Percentiles rank a stretch among this genome's conserved stretches.
phyloP scores from a whole-genome alignment of 2,113 vertebrate species.

The Pristiophorus japonicus region DNA sequence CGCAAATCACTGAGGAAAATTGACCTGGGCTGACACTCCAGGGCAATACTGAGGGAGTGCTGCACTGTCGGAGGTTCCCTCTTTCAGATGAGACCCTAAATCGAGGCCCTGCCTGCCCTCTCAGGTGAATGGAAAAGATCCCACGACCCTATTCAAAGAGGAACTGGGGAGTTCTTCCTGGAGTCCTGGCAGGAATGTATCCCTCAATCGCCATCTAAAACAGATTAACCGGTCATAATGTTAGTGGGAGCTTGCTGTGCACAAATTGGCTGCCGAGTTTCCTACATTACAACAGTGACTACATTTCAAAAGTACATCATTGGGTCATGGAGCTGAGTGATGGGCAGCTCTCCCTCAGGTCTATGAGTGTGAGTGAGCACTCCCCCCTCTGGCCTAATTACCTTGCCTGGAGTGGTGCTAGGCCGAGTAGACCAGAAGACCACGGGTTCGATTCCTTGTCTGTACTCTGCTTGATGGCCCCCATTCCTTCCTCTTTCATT shows the following conservation, averaged over 20 bases:
- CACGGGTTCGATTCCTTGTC: too few relatives aligned
- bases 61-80: not conserved
- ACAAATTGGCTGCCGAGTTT: not conserved
- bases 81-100: not conserved
- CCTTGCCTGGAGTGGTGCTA: too few relatives aligned
- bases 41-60: not conserved
- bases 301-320: not conserved
- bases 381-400: too few relatives aligned
- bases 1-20: too few relatives aligned
- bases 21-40: not conserved
- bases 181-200: not conserved
- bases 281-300: not conserved
- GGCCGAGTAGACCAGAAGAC: too few relatives aligned
- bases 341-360: too few relatives aligned
- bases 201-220: not conserved
- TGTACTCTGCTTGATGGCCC: too few relatives aligned
- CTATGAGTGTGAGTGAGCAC: too few relatives aligned
- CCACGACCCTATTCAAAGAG: not conserved
- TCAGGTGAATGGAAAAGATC: not conserved
- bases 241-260: not conserved
- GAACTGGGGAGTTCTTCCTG: not conserved
- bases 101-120: not conserved
- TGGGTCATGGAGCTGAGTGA: not conserved
- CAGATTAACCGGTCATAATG: not conserved
- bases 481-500: too few relatives aligned